Evolutionary conservation across 2,888 invertebrate genomes (phyloP), one percentile per base, ranked within the genome.

Genomic region (Coleophora flavipennella): DNA sequence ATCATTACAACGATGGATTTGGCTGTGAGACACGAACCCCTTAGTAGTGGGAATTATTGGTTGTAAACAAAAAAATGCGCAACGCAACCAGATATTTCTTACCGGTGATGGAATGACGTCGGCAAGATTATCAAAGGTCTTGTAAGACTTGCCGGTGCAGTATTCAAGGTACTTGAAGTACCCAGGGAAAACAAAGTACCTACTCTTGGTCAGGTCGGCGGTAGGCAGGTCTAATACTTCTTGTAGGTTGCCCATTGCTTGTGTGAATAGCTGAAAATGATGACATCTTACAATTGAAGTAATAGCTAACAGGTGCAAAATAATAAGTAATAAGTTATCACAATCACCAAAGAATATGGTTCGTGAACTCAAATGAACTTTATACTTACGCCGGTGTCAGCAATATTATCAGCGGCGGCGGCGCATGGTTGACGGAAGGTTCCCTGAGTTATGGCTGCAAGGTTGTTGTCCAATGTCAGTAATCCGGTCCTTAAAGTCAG

Each of bases 151-250:
- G 35, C 92, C 80, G 1, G 91, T 92, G 55, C 93, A 93, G 80
- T 90, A 90, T 68, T 92, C 90, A 46, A 91, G 88, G 74, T 90
- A 93, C 62, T 92, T 91, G 87, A 92, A 91, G 67, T 94, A 94
- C n/a, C 93, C 91, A 28, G 92, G 92, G 42, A 94, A 84, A 38
- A 93, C 93, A 51, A 92, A 91, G 63, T 93, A 93, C 42, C 94
- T 88, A 40, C 92, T 55, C 40, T 67, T 68, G 2, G 53, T 47
- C 4, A 67, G 31, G 33, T 68, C 69, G 39, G 49, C 62, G 0
- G 62, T 50, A 1, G 52, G 20, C 0, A 62, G 42, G 20, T 67
- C 68, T 0, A 52, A 43, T 0, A 55, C 50, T 12, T 29, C 26
- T 42, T 66, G 64, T 12, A 46, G 52, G 3, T 52, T 51, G 0